phyloP scores from a whole-genome alignment of 2,888 invertebrate species.

The Pardosa pseudoannulata region DNA sequence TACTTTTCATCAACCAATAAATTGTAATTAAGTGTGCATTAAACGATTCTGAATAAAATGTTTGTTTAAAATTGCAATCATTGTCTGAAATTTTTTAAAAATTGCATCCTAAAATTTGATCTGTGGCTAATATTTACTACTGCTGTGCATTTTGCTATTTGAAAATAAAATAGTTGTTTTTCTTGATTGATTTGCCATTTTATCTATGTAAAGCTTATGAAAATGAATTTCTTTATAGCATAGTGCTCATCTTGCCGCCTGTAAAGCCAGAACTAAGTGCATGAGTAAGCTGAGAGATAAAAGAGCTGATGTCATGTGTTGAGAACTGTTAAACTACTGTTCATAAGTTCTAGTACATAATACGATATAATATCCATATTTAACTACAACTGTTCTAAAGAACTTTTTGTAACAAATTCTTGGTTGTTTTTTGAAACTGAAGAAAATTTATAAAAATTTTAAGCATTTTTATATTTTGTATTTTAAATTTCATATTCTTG shows the following conservation, averaged over 20 bases:
- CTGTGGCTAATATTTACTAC: no score
- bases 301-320: conserved; percentile 72
- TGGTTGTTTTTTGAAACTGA: not conserved
- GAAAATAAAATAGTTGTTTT: no score
- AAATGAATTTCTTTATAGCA: conserved; percentile 67
- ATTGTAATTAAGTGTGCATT: no score
- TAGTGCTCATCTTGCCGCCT: conserved; percentile 71
- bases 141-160: no score
- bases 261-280: conserved; percentile 73
- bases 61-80: no score
- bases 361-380: not conserved
- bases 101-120: no score
- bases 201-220: no score
- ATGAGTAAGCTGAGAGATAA: conserved; percentile 73
- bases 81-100: no score
- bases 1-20: no score
- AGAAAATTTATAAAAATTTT: not conserved
- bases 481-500: not conserved
- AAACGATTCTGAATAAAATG: no score
- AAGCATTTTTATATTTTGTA: not conserved
- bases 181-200: no score
- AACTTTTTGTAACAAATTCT: not conserved
- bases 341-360: not conserved
- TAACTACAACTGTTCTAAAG: not conserved
- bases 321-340: conserved; percentile 13